These are phyloP conservation scores for Rhadinocentrus ornatus DNA, from an alignment of 2,797 vertebrate genomes.

Conservation along the genomic window DNA sequence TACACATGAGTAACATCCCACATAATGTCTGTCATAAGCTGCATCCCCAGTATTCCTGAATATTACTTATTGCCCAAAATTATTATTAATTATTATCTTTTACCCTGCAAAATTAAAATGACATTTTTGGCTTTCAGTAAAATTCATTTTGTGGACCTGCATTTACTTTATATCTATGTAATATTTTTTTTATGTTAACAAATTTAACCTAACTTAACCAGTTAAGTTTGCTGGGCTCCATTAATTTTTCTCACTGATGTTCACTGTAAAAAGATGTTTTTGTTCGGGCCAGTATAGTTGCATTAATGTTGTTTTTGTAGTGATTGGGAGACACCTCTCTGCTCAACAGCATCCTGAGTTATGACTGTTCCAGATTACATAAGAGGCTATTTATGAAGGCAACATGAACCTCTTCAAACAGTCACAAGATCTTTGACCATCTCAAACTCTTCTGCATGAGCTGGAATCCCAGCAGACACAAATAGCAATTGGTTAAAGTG, in stretches of 20 bases:
- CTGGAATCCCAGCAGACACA: slow-evolving; percentile 49
- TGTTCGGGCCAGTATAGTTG: background rate
- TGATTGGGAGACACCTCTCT: slow-evolving; percentile 57
- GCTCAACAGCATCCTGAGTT: slow-evolving; percentile 62
- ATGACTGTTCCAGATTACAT: slow-evolving; percentile 73
- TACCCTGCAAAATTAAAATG: background rate
- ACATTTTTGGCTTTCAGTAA: background rate
- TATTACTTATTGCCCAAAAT: background rate
- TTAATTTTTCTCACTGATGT: background rate
- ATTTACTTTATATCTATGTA: background rate
- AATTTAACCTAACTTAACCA: background rate
- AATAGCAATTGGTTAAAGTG: slow-evolving; percentile 24
- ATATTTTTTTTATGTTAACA: background rate
- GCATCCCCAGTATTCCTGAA: slow-evolving; percentile 21
- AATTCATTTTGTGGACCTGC: background rate
- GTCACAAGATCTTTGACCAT: slow-evolving; percentile 84
- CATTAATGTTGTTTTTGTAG: slow-evolving; percentile 46
- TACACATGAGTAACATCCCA: slow-evolving; percentile 23
- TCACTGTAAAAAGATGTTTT: slow-evolving; percentile 6
- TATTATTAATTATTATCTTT: background rate
- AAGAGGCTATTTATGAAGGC: slow-evolving; percentile 82
- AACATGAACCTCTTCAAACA: slow-evolving; percentile 83
- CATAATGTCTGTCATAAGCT: slow-evolving; percentile 11
- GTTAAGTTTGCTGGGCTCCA: background rate
- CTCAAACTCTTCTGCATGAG: slow-evolving; percentile 64